Conservation (phyloP, 2,113 vertebrate genomes). For the Chaetops frenatus region DNA sequence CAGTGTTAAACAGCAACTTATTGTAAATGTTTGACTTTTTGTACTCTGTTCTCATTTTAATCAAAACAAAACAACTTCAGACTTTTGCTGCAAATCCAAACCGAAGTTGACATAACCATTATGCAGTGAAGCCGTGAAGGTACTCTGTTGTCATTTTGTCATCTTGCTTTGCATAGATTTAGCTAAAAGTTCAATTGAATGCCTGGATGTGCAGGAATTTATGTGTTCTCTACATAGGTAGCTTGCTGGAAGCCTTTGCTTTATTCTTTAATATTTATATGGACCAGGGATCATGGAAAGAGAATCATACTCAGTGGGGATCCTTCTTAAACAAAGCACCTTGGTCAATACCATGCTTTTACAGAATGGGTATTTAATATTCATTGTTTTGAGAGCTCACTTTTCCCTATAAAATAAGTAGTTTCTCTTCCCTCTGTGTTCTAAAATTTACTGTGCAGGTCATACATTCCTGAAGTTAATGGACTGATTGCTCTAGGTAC, state of each 20-base stretch:
- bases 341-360: neutral
- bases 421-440: neutral
- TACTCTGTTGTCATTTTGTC: neutral
- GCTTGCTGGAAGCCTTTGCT: neutral
- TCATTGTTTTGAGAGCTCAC: neutral
- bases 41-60: neutral
- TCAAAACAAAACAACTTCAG: neutral
- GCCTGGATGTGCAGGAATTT: neutral
- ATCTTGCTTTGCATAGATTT: neutral
- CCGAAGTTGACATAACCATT: neutral
- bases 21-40: neutral
- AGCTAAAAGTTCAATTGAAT: neutral
- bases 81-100: neutral
- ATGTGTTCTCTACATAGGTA: neutral
- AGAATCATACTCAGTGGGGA: neutral
- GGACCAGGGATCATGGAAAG: neutral
- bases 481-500: neutral
- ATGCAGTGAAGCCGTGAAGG: neutral
- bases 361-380: neutral
- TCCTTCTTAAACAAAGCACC: neutral
- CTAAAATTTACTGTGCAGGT: neutral
- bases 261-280: neutral
- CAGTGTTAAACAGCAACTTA: neutral
- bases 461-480: neutral
- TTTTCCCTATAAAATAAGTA: neutral